Conservation (phyloP, 2,888 invertebrate genomes). For the Lottia gigantea region DNA sequence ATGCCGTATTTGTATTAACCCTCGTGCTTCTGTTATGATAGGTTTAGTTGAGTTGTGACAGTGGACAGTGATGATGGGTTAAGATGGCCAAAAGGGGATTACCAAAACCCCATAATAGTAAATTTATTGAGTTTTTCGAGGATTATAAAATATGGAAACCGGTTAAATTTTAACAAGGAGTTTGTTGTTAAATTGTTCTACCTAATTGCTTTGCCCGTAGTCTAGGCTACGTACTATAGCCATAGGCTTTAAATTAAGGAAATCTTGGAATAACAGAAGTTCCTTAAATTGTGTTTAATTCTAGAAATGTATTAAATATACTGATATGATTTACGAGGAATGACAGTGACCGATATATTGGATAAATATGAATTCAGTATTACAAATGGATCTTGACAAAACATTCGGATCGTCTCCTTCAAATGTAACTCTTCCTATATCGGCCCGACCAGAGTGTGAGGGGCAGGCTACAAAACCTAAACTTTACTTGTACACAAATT, state of each 20-base stretch:
- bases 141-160: too few species aligned
- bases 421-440: conserved; percentile 1
- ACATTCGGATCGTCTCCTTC: neutral
- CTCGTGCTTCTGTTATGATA: conserved; percentile 2
- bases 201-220: too few species aligned
- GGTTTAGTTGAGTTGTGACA: neutral
- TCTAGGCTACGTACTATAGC: too few species aligned
- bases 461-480: conserved; percentile 1
- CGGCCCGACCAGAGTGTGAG: conserved; percentile 1
- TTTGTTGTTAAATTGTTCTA: too few species aligned
- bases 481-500: neutral
- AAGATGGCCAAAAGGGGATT: conserved; percentile 3
- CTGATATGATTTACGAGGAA: too few species aligned
- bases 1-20: neutral
- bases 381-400: neutral
- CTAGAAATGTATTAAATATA: too few species aligned
- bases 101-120: neutral
- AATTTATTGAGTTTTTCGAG: neutral
- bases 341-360: too few species aligned
- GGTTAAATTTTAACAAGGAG: too few species aligned
- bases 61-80: neutral
- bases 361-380: neutral
- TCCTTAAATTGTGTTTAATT: too few species aligned
- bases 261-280: too few species aligned
- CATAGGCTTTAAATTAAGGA: too few species aligned